Base-by-base conservation (phyloP, 64 coral and sea anemone genomes). In the Porites lutea region DNA sequence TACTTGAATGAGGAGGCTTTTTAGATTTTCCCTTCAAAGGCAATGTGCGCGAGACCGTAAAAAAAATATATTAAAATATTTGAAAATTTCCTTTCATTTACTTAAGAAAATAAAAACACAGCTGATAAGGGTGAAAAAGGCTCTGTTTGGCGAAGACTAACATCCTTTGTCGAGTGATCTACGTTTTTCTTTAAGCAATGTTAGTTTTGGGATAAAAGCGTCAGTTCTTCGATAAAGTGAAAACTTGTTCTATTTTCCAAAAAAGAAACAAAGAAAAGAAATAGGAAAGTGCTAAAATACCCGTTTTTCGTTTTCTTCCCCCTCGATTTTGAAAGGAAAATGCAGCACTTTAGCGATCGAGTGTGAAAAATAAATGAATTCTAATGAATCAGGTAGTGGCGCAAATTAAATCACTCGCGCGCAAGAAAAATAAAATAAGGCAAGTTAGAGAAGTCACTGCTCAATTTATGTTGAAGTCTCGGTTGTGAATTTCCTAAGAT, bases 21-120 rank as follows among this genome's bases (percentile, higher is more conserved):
- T 12, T 9, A 57, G 7, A 12, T 65, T 65, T 13, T 65, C 13
- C 16, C 18, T 16, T 65, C 18, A 16, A 65, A 2, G 62, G 62
- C 13, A 65, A 14, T 65, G 18, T 16, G 62, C 13, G 62, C 18
- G 62, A 65, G 27, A 37, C 10, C 4, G 4, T 4, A 9, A 52
- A 55, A 13, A 22, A 18, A 77, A 60, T 59, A 14, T 52, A 21
- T 81, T 81, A 37, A 62, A 81, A 46, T 47, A 44, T 21, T 53
- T 47, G 44, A 69, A 27, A 43, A 9, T 65, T 44, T 15, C 16
- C 60, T 4, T 64, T n/a, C 27, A 83, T 51, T 65, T 16, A 20
- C 79, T 63, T 23, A 59, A 62, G 43, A n/a, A 79, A 48, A 44
- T 6, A 46, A 83, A 51, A 47, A 68, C 15, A 68, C 81, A 84